Base-by-base conservation (phyloP, 2,888 invertebrate genomes). In the Ceratothoa steindachneri region DNA sequence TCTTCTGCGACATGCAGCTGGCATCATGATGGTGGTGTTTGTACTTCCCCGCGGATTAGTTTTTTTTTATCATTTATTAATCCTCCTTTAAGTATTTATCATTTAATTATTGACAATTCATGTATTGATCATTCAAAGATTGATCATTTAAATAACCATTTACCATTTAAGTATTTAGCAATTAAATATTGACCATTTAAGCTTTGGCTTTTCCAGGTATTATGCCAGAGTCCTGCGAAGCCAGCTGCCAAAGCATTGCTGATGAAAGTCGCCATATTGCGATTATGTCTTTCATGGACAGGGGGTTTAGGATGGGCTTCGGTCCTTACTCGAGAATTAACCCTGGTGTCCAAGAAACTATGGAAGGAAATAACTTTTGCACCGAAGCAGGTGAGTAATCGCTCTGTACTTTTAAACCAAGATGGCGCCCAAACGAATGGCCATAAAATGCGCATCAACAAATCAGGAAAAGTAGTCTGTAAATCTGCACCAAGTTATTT, bases 211-310 rank as follows among this genome's bases (percentile, higher is more conserved):
- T 15, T 19, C 1, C 75, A 75, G 78, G 71, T 15, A 64, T 78
- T 22, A 52, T 78, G 27, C 78, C 78, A 15, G 78, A 75, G 51
- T 75, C 72, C n/a, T 78, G 78, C 31, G 67, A 55, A 22, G 67
- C 75, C 31, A 73, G 75, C 30, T 75, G 79, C 68, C 74, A 76
- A 29, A 64, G 73, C 28, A 30, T 79, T 29, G 72, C 72, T 4
- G 76, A 73, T 22, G 79, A 79, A 67, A 76, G 74, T 24, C 67
- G 76, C 15, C 76, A 79, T 60, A n/a, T 74, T 27, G 73, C 75
- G 9, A 67, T 72, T 1, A 69, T 55, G 29, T 69, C 70, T n/a
- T 76, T 60, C 41, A 30, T 79, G 27, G 79, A 79, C 66, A 51
- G 64, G 55, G 69, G 69, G n/a, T 51, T 76, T 30, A 74, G 69